Evolutionary conservation across 2,113 vertebrate species (phyloP), one percentile per base, ranked within the genome.

Genomic region (Anoura caudifer): DNA sequence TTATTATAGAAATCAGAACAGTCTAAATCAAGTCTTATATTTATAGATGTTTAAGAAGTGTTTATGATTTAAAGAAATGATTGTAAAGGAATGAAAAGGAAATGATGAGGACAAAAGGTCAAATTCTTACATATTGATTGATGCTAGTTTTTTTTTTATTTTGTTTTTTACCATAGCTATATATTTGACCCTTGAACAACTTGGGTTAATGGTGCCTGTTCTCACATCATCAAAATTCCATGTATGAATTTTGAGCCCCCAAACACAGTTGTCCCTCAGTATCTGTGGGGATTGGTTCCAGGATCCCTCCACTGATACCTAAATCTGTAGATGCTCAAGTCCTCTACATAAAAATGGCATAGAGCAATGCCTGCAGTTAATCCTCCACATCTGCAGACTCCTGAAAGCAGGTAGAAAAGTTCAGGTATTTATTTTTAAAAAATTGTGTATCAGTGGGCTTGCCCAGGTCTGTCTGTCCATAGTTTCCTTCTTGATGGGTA

Each of bases 61-160:
- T 65, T 91, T 4, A 79, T 80, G 63, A 69, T 90, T 94, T 90
- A 87, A 96, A 85, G 41, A 92, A 90, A 67, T 16, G 88, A 45
- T 50, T 69, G 9, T 79, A 38, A 88, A 87, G 11, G 4, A 73
- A 69, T 75, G 8, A 75, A 95, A 79, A 90, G 65, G 11, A 92
- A 63, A 16, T 17, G 16, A 47, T 12, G 14, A 24, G 14, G 17
- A 1, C 22, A 93, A 67, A 90, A 45, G 33, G n/a, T 86, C n/a
- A 95, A 56, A 52, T 45, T 90, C 31, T 31, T 85, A 33, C 1
- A 45, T 54, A 9, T 19, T 59, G 61, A 61, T 75, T 52, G 43
- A 33, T 65, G 16, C 17, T 63, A 59, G 31, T 1, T 67, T 95
- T 90, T 86, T 80, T 54, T 77, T 56, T 7, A 12, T 31, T 28